phyloP scores from a whole-genome alignment of 2,888 invertebrate genomes.

The Ernsta delagoae region DNA sequence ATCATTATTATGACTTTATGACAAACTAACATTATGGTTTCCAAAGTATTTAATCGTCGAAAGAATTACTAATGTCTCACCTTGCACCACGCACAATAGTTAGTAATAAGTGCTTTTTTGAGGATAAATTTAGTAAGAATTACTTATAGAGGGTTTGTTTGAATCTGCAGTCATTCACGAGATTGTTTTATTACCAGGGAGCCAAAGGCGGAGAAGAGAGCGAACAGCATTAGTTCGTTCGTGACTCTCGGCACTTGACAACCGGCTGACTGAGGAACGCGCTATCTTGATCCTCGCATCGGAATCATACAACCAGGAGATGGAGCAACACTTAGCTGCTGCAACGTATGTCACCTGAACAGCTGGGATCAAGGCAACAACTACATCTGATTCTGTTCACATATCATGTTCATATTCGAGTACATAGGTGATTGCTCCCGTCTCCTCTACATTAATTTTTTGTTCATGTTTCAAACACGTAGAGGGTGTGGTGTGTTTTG shows the following conservation, averaged over 20 bases:
- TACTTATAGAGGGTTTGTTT: neutral
- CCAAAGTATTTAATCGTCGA: slow-evolving; percentile 45
- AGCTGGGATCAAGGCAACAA: slow-evolving; percentile 65
- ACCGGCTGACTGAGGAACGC: slow-evolving; percentile 84
- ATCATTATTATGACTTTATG: no score
- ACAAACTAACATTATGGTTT: slow-evolving; percentile 44
- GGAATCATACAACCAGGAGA: slow-evolving; percentile 58
- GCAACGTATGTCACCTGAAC: slow-evolving; percentile 53
- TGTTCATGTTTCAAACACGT: slow-evolving; percentile 50
- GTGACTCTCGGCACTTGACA: slow-evolving; percentile 90
- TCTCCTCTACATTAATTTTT: slow-evolving; percentile 63
- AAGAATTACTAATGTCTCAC: slow-evolving; percentile 60
- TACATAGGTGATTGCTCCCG: slow-evolving; percentile 53
- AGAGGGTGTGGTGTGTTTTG: slow-evolving; percentile 72
- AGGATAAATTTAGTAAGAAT: slow-evolving; percentile 10
- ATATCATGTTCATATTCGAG: slow-evolving; percentile 39
- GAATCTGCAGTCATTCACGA: neutral
- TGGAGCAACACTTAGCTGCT: slow-evolving; percentile 52
- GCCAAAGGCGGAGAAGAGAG: slow-evolving; percentile 94
- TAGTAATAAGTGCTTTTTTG: slow-evolving; percentile 32
- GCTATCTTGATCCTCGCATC: slow-evolving; percentile 77
- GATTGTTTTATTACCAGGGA: slow-evolving; percentile 81
- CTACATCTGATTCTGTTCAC: slow-evolving; percentile 45
- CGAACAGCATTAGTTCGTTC: slow-evolving; percentile 93
- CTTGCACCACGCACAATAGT: slow-evolving; percentile 73